Conservation (phyloP, 2,797 vertebrate species). For the Phrynocephalus vlangalii region DNA sequence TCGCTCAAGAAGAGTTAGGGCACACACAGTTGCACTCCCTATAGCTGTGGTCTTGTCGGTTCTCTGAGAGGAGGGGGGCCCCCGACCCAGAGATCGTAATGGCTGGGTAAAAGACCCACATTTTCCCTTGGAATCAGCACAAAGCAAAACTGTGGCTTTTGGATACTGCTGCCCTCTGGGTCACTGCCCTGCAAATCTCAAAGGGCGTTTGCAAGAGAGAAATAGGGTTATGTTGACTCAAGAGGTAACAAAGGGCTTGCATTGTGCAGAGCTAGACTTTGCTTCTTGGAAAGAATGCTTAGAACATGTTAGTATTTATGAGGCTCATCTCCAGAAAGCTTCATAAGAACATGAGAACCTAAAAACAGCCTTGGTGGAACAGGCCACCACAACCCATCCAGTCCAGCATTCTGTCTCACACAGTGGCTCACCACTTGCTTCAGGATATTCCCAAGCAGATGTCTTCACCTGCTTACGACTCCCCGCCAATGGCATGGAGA, state of each 20-base stretch:
- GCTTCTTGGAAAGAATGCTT: neutral
- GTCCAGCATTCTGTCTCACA: no score
- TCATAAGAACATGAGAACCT: neutral
- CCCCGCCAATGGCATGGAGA: no score
- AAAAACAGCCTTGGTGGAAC: no score
- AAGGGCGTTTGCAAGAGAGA: neutral
- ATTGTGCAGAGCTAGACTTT: neutral
- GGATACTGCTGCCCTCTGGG: neutral
- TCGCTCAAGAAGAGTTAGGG: conserved; percentile 27
- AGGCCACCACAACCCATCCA: no score
- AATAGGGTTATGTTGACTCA: neutral
- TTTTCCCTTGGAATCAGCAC: conserved; percentile 15
- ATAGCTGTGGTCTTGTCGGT: conserved; percentile 50
- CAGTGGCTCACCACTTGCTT: no score
- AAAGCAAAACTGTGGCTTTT: neutral
- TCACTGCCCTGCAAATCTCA: conserved; percentile 11
- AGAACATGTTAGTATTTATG: neutral
- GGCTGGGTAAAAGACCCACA: neutral
- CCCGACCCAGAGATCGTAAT: neutral
- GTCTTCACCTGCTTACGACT: no score
- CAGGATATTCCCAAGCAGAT: no score
- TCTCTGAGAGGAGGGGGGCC: conserved; percentile 4
- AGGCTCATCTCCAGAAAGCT: neutral
- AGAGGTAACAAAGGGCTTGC: neutral
- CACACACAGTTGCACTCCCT: conserved; percentile 29